Evolutionary conservation across 2,888 invertebrate genomes (phyloP).

Genomic region (Dicranocentrus wangi): DNA sequence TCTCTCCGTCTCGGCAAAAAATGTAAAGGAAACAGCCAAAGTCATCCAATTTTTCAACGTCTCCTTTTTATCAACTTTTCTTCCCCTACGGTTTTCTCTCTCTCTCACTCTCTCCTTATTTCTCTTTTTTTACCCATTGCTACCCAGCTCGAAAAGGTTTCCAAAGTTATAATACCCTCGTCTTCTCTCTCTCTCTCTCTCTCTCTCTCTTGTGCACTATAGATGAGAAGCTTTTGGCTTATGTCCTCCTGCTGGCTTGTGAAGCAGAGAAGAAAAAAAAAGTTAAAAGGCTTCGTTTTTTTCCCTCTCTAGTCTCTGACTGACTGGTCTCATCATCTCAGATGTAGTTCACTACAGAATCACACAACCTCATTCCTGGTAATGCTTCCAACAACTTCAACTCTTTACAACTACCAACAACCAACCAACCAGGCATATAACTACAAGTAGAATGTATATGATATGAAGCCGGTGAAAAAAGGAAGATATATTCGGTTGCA

Average conservation of each 20-base stretch:
- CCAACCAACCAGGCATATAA: too few relatives aligned
- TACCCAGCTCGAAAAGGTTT: not conserved
- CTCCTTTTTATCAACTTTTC: conserved; percentile 69
- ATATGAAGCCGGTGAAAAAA: conserved; percentile 4
- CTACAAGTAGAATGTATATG: too few relatives aligned
- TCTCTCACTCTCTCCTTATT: conserved; percentile 43
- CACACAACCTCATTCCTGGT: too few relatives aligned
- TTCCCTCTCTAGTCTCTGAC: conserved; percentile 18
- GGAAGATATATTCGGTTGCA: conserved; percentile 22
- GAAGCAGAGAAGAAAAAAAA: too few relatives aligned
- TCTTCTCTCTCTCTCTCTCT: not conserved
- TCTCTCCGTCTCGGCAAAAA: conserved; percentile 35
- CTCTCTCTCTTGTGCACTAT: not conserved
- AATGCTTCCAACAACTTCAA: too few relatives aligned
- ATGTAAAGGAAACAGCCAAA: conserved; percentile 55
- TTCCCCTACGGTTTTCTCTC: conserved; percentile 36
- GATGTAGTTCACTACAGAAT: conserved; percentile 32
- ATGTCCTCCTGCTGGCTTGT: conserved; percentile 4
- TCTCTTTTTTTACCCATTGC: conserved; percentile 38
- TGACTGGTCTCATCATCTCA: conserved; percentile 47
- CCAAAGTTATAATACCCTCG: too few relatives aligned
- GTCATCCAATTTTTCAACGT: conserved; percentile 72
- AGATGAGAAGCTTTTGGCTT: not conserved
- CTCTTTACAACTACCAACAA: too few relatives aligned
- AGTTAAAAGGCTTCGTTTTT: conserved; percentile 43